Conservation (phyloP, 2,888 invertebrate genomes). For the Orgyia antiqua region DNA sequence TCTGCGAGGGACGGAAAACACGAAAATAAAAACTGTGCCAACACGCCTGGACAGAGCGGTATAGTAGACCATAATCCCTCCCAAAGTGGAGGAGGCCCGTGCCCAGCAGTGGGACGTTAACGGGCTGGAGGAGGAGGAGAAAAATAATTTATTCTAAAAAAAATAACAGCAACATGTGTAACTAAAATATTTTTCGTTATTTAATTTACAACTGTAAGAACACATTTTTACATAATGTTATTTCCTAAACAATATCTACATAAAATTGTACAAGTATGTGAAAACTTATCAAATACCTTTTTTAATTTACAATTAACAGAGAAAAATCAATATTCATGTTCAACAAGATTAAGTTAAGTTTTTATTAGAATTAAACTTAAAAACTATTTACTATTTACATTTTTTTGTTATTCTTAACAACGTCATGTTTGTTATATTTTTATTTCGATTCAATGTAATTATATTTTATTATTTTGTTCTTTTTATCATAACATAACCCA, state of each 20-base stretch:
- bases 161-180: slow-evolving; percentile 61
- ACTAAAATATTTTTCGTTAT: slow-evolving; percentile 79
- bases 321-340: slow-evolving; percentile 70
- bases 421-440: slow-evolving; percentile 56
- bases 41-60: too few species aligned
- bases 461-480: too few species aligned
- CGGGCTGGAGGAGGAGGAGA: too few species aligned
- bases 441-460: slow-evolving; percentile 40
- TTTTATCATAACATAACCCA: too few species aligned
- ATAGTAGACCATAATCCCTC: too few species aligned
- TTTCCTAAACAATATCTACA: slow-evolving; percentile 75
- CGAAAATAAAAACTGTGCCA: too few species aligned
- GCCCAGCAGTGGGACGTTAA: too few species aligned
- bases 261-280: slow-evolving; percentile 76
- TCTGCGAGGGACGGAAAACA: too few species aligned
- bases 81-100: too few species aligned
- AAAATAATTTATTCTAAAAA: too few species aligned
- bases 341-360: slow-evolving; percentile 74
- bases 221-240: slow-evolving; percentile 80
- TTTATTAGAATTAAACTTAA: slow-evolving; percentile 53
- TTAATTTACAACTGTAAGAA: slow-evolving; percentile 79
- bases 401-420: slow-evolving; percentile 45
- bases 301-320: slow-evolving; percentile 75
- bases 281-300: slow-evolving; percentile 67
- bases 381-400: slow-evolving; percentile 64